Conservation (phyloP, 2,797 vertebrate species). For the Pyrrhura leucotis region DNA sequence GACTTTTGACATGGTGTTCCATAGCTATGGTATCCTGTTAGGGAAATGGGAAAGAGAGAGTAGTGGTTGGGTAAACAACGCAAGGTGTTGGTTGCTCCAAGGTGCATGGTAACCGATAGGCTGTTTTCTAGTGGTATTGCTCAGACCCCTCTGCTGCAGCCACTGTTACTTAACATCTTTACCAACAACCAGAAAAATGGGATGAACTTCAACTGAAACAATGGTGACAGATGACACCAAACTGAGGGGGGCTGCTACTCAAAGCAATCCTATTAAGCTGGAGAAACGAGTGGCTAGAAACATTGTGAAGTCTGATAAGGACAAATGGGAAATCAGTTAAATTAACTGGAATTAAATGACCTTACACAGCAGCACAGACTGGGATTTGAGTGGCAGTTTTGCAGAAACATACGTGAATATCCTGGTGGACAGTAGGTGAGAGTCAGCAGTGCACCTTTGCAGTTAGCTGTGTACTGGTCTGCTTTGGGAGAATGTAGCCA, state of each 20-base stretch:
- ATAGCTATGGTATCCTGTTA: background rate
- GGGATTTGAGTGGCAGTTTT: background rate
- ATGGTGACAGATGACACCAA: background rate
- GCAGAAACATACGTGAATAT: background rate
- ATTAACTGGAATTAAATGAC: background rate
- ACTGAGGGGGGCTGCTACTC: background rate
- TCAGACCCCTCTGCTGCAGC: background rate
- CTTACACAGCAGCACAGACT: background rate
- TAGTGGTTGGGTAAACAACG: background rate
- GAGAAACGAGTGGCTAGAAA: background rate
- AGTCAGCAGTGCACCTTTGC: background rate
- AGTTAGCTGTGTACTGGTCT: background rate
- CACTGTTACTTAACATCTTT: background rate
- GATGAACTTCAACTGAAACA: background rate
- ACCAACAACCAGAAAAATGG: background rate
- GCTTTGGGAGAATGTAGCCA: background rate
- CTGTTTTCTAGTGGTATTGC: background rate
- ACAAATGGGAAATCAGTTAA: background rate
- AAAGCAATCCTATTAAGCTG: background rate
- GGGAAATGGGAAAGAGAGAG: background rate
- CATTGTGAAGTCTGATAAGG: background rate
- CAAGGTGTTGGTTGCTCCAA: background rate
- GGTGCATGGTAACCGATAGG: background rate
- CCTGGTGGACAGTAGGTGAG: background rate
- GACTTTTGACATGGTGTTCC: background rate